A percentile compares a stretch with the other conserved stretches of the same genome.
Evolutionary conservation across 30 jellyfish, hydroid and myxozoan species (phyloP).

Genomic region (Sanderia malayensis): DNA sequence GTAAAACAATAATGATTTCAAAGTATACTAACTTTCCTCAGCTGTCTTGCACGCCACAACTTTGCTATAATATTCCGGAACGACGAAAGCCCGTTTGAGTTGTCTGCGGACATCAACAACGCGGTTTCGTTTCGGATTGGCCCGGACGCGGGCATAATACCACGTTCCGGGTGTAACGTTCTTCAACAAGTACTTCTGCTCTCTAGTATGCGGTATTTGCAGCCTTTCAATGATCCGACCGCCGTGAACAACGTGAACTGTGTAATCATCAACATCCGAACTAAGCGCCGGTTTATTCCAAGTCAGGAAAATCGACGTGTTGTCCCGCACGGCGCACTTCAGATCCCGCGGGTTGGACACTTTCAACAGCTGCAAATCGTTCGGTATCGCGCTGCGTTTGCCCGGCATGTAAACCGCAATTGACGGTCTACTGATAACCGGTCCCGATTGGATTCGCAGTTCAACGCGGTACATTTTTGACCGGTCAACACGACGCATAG

Average conservation of each 20-base stretch:
- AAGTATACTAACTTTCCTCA: background rate
- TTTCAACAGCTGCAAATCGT: constrained; percentile 21
- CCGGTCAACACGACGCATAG: constrained; percentile 20
- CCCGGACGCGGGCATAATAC: constrained; percentile 55
- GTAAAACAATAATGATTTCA: background rate
- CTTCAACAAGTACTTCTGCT: constrained; percentile 28
- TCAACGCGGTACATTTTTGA: constrained; percentile 58
- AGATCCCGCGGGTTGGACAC: constrained; percentile 50
- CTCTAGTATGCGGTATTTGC: constrained; percentile 19
- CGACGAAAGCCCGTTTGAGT: constrained; percentile 14
- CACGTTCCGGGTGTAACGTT: constrained; percentile 60
- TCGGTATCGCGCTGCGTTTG: constrained; percentile 12
- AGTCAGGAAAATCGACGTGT: constrained; percentile 44
- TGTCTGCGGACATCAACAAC: constrained; percentile 9
- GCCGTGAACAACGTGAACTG: constrained; percentile 22
- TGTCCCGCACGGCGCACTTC: constrained; percentile 49
- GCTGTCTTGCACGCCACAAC: constrained; percentile 67
- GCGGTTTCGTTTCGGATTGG: constrained; percentile 41
- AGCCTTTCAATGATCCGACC: constrained; percentile 25
- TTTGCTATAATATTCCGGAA: constrained; percentile 41
- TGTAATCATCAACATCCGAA: constrained; percentile 42
- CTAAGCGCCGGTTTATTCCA: constrained; percentile 41
- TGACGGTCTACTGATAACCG: constrained; percentile 44
- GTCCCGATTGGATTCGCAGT: constrained; percentile 37
- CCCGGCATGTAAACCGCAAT: constrained; percentile 21